Conservation (phyloP, 1,140 invertebrate species). For the Zaprionus vittiger region DNA sequence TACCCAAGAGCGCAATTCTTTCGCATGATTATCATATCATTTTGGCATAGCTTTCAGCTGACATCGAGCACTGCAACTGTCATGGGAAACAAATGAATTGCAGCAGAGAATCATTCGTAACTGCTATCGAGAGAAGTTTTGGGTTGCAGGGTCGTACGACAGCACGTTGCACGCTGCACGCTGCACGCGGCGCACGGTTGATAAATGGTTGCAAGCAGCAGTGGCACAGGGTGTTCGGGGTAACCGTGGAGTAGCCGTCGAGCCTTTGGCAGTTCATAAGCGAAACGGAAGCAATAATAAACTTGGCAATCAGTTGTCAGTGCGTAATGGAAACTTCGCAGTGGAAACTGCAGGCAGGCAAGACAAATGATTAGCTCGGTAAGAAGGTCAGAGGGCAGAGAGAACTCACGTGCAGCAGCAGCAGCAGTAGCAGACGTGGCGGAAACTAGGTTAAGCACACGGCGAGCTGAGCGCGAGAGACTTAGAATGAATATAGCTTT, state of each 20-base stretch:
- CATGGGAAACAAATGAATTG: constrained; percentile 38
- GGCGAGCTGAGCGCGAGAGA: constrained; percentile 23
- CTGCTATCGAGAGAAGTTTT: constrained; percentile 11
- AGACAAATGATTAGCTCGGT: constrained; percentile 52
- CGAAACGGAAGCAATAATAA: constrained; percentile 58
- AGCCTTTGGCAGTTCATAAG: constrained; percentile 52
- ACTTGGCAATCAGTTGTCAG: constrained; percentile 60
- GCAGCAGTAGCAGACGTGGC: constrained; percentile 3
- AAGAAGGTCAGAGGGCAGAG: constrained; percentile 8
- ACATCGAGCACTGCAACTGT: constrained; percentile 26
- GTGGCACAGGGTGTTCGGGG: background rate
- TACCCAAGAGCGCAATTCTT: background rate
- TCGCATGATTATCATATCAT: constrained; percentile 19
- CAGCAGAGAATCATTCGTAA: constrained; percentile 17
- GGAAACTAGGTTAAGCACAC: constrained; percentile 54
- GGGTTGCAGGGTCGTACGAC: background rate
- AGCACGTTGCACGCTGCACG: background rate
- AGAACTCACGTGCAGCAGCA: constrained; percentile 45
- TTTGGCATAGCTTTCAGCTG: constrained; percentile 26
- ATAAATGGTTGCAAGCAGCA: constrained; percentile 28
- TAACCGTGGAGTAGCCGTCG: constrained; percentile 9
- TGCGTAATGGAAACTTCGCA: constrained; percentile 57
- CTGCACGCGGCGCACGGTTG: background rate
- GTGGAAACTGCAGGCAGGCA: constrained; percentile 41
- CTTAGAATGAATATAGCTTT: background rate